A percentile compares a stretch with the other conserved stretches of the same genome.
These are phyloP conservation scores for Schmidtea mediterranea DNA, from an alignment of 1,140 invertebrate species.

Conservation along the genomic window DNA sequence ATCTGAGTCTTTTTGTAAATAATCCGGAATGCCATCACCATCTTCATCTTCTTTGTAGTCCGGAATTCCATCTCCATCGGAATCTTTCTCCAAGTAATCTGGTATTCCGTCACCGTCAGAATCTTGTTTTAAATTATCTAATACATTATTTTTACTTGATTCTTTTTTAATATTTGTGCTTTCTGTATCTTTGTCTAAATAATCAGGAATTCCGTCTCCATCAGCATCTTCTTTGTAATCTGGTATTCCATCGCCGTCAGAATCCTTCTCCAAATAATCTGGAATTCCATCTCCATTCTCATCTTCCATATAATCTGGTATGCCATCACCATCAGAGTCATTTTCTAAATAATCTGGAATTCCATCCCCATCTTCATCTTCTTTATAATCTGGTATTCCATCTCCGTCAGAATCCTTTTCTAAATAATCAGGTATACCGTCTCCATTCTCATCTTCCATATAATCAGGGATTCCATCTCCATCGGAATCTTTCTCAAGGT, in stretches of 20 bases:
- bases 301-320: conserved; percentile 3
- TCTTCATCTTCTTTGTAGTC: conserved; percentile 7
- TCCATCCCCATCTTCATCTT: conserved; percentile 16
- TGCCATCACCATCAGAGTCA: conserved; percentile 5
- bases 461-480: conserved; percentile 5
- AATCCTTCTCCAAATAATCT: conserved; percentile 2
- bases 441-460: conserved; percentile 10
- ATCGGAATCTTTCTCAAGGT: conserved; percentile 5
- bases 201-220: conserved; percentile 14
- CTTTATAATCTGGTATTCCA: conserved; percentile 16
- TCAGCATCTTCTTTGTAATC: conserved; percentile 9
- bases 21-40: conserved; percentile 10
- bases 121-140: conserved; percentile 9
- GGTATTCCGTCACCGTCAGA: conserved; percentile 16
- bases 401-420: conserved; percentile 13
- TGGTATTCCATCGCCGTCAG: conserved; percentile 5
- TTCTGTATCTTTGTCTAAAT: conserved; percentile 7
- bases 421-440: conserved; percentile 12
- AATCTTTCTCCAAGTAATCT: conserved; percentile 9
- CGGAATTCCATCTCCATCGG: conserved; percentile 11
- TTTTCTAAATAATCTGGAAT: conserved; percentile 15
- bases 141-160: conserved; percentile 11
- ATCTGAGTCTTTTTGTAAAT: conserved; percentile 11
- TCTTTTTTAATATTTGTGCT: no score
- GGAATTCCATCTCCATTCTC: conserved; percentile 6